These are phyloP conservation scores for Psammodynastes pulverulentus DNA, from an alignment of 2,113 vertebrate species.

Conservation along the genomic window DNA sequence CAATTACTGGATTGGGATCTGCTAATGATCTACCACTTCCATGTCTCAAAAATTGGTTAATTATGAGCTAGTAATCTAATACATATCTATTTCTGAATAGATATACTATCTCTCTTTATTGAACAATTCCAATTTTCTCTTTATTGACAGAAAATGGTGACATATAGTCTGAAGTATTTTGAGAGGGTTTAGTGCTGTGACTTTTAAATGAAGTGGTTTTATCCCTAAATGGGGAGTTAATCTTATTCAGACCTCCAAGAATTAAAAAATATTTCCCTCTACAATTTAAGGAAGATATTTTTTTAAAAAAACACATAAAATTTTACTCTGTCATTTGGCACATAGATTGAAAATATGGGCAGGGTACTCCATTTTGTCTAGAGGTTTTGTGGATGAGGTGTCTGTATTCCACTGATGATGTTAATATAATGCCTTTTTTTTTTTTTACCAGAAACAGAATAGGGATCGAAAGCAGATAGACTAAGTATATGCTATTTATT, in stretches of 20 bases:
- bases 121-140: background rate
- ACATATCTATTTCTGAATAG: background rate
- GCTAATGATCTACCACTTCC: background rate
- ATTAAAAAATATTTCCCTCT: background rate
- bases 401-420: background rate
- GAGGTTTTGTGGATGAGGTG: background rate
- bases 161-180: background rate
- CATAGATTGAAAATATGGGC: background rate
- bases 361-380: background rate
- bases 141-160: background rate
- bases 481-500: background rate
- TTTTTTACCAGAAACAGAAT: background rate
- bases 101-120: background rate
- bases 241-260: background rate
- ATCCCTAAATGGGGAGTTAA: background rate
- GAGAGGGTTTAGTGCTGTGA: background rate
- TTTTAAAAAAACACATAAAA: background rate
- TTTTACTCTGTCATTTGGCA: background rate
- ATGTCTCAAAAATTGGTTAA: background rate
- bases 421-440: background rate
- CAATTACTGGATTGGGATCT: background rate
- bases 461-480: background rate
- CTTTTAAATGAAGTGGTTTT: background rate
- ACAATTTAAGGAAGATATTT: background rate
- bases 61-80: background rate